These are phyloP conservation scores for Eupithecia subumbrata DNA, from an alignment of 2,888 invertebrate species.

Conservation along the genomic window DNA sequence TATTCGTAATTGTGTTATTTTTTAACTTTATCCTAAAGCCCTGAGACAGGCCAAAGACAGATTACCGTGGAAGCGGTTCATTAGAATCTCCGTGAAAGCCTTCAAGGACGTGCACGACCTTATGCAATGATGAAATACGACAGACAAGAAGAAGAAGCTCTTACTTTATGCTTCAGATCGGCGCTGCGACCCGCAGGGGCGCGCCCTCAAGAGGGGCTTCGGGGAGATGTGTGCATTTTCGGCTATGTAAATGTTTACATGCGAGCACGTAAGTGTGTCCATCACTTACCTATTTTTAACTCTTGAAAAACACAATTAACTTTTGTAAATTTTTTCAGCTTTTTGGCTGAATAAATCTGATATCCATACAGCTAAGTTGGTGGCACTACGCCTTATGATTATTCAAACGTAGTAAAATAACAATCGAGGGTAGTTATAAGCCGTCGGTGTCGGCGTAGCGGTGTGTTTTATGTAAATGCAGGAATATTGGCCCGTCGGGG, in stretches of 20 bases:
- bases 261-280: no score
- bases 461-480: conserved; percentile 30
- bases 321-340: no score
- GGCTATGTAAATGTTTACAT: no score
- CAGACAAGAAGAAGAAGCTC: not conserved
- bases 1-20: not conserved
- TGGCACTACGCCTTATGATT: conserved; percentile 32
- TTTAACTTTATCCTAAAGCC: not conserved
- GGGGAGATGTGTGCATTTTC: no score
- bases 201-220: no score
- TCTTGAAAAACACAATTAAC: no score
- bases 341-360: not conserved
- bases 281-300: not conserved
- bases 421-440: conserved; percentile 39
- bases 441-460: conserved; percentile 21
- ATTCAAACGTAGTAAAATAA: conserved; percentile 45
- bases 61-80: no score
- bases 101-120: not conserved
- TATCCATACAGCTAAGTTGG: not conserved
- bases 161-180: no score
- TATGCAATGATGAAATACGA: not conserved
- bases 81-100: no score
- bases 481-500: conserved; percentile 21
- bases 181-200: no score
- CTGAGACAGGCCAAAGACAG: not conserved